These are phyloP conservation scores for Tromatobia lineatoria DNA, from an alignment of 2,888 invertebrate genomes.

Conservation along the genomic window DNA sequence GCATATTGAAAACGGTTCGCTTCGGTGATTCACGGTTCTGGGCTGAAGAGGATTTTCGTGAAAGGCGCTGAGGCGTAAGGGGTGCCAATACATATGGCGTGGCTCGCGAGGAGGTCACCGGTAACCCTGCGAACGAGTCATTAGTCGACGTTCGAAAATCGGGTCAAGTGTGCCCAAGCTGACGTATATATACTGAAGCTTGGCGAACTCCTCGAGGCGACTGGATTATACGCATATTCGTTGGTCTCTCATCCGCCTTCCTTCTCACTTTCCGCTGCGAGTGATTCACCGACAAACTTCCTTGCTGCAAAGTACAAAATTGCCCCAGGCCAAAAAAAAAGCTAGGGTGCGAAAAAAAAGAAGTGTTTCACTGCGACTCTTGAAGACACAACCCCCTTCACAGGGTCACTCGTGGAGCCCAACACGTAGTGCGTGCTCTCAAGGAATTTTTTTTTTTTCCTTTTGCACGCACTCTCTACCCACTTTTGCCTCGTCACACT, in stretches of 20 bases:
- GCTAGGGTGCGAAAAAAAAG: slow-evolving; percentile 28
- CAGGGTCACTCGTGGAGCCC: slow-evolving; percentile 40
- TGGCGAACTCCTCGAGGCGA: slow-evolving; percentile 62
- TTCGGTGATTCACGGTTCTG: slow-evolving; percentile 50
- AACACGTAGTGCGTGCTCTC: slow-evolving; percentile 65
- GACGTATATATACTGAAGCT: slow-evolving; percentile 37
- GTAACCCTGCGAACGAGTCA: slow-evolving; percentile 68
- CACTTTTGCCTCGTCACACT: slow-evolving; percentile 42
- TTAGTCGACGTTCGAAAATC: slow-evolving; percentile 74
- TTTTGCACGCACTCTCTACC: slow-evolving; percentile 33
- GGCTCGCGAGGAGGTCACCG: slow-evolving; percentile 39
- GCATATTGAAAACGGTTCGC: slow-evolving; percentile 64
- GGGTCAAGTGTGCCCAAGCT: slow-evolving; percentile 74
- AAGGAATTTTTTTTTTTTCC: slow-evolving; percentile 36
- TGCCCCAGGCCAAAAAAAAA: slow-evolving; percentile 32
- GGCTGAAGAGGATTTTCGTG: slow-evolving; percentile 62
- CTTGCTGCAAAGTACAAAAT: slow-evolving; percentile 46
- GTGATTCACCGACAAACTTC: slow-evolving; percentile 55
- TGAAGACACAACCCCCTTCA: slow-evolving; percentile 52
- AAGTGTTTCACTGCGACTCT: slow-evolving; percentile 54
- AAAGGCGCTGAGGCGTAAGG: slow-evolving; percentile 58
- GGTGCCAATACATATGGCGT: slow-evolving; percentile 22
- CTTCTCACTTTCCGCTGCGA: slow-evolving; percentile 16
- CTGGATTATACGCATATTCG: slow-evolving; percentile 64
- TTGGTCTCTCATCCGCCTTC: slow-evolving; percentile 27